Percentiles rank a stretch among this genome's conserved stretches.
These are phyloP conservation scores for Chloropsis cyanopogon DNA, from an alignment of 2,113 vertebrate genomes.

Conservation along the genomic window DNA sequence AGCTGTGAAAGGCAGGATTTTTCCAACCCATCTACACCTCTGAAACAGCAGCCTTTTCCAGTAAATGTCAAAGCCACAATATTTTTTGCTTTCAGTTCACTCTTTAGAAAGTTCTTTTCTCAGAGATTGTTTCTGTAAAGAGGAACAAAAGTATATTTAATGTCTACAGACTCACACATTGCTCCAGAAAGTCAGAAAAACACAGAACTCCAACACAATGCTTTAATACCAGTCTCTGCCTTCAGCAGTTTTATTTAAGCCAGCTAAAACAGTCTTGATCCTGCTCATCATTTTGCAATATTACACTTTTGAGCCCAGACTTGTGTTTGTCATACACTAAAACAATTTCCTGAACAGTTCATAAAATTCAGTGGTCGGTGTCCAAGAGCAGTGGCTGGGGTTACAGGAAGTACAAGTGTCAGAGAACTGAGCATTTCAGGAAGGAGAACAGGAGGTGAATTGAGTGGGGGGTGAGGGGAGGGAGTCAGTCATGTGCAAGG, in stretches of 20 bases:
- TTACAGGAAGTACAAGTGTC: not conserved
- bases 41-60: not conserved
- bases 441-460: not conserved
- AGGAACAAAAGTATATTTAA: slow-evolving; percentile 11
- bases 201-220: not conserved
- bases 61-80: not conserved
- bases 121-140: not conserved
- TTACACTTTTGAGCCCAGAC: slow-evolving; percentile 37
- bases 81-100: slow-evolving; percentile 30
- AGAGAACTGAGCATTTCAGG: not conserved
- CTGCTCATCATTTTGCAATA: slow-evolving; percentile 38
- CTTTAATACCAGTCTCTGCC: slow-evolving; percentile 48
- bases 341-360: not conserved
- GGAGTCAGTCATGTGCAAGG: not conserved
- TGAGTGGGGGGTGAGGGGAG: not conserved
- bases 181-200: slow-evolving; percentile 7
- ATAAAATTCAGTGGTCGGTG: not conserved
- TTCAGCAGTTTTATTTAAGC: slow-evolving; percentile 57
- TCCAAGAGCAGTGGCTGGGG: not conserved
- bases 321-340: not conserved
- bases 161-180: not conserved
- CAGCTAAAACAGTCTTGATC: slow-evolving; percentile 57
- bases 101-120: slow-evolving; percentile 48
- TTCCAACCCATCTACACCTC: not conserved
- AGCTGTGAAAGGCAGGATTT: slow-evolving; percentile 19